Conservation (phyloP, 2,797 vertebrate genomes). For the Rhabdophis nuchalis region DNA sequence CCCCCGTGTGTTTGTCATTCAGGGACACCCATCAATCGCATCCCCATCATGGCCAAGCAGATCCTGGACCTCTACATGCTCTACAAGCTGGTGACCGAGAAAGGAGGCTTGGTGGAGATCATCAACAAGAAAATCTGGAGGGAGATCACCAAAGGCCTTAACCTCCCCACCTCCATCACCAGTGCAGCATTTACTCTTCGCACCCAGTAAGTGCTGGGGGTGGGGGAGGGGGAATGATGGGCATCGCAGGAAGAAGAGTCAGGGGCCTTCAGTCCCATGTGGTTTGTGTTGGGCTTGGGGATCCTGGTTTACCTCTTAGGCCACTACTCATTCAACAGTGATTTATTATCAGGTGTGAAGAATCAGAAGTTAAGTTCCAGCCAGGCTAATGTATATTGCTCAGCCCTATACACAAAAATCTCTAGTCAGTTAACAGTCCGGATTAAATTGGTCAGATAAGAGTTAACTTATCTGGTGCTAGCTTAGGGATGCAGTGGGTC, state of each 20-base stretch:
- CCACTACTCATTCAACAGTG: too few relatives aligned
- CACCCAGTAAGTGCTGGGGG: constrained; percentile 78
- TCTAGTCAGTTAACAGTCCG: too few relatives aligned
- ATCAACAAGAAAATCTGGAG: constrained; percentile 89
- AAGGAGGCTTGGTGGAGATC: constrained; percentile 84
- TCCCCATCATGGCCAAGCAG: constrained; percentile 90
- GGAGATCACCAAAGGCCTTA: constrained; percentile 87
- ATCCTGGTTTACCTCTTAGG: not conserved
- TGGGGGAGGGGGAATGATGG: not conserved
- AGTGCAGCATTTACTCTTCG: constrained; percentile 86
- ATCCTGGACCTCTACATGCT: constrained; percentile 86
- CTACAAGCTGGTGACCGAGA: constrained; percentile 86
- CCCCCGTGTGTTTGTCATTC: constrained; percentile 6
- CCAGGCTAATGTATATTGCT: not conserved
- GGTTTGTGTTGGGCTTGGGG: not conserved
- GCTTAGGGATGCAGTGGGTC: too few relatives aligned
- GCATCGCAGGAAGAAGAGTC: not conserved
- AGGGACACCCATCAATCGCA: constrained; percentile 87
- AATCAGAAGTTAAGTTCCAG: too few relatives aligned
- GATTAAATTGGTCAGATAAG: too few relatives aligned
- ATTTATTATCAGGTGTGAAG: too few relatives aligned
- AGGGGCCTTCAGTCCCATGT: not conserved
- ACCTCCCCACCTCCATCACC: constrained; percentile 87
- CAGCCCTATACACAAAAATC: not conserved
- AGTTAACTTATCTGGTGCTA: too few relatives aligned